Evolutionary conservation across 2,888 invertebrate genomes (phyloP), one percentile per base, ranked within the genome.

Genomic region (Diarsia brunnea): DNA sequence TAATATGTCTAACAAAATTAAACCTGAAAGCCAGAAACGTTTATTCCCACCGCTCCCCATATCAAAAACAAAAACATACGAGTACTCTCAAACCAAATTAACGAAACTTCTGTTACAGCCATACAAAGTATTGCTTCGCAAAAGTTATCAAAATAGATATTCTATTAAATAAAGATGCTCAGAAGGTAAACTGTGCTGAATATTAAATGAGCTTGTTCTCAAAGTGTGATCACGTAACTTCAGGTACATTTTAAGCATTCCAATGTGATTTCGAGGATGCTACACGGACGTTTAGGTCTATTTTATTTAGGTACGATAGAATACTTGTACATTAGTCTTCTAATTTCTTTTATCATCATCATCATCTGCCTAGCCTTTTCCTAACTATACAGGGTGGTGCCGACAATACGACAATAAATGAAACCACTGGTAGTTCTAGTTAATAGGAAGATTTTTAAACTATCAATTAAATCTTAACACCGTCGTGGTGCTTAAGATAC

Each of bases 241-340:
- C 51, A 61, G 85, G 70, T 84, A 81, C 81, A 74, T 71, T 87
- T 76, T 74, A 84, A 81, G 87, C 75, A 75, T 87, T 71, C 58
- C 70, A 81, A 87, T 79, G 73, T 75, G 65, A 61, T 66, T 74
- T 81, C 45, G 53, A 65, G 12, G 38, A 12, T 66, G 3, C 55
- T 53, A 55, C 53, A 51, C 16, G 53, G 45, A 58, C 24, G 31
- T 19, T 53, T 55, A 58, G 31, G 65, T 69, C 61, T 64, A 71
- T 64, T 63, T 16, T 68, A 19, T 70, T 66, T 58, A 66, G 19
- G n/a, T 14, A 24, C 4, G 60, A 47, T 69, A 10, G 31, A 64
- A 47, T 64, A 60, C 53, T 64, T 31, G 19, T 68, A 31, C 5
- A 43, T 60, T 64, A 45, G 19, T n/a, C 19, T 58, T 43, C 51